Base-by-base conservation (phyloP, 2,113 vertebrate species). In the Miniopterus natalensis region DNA sequence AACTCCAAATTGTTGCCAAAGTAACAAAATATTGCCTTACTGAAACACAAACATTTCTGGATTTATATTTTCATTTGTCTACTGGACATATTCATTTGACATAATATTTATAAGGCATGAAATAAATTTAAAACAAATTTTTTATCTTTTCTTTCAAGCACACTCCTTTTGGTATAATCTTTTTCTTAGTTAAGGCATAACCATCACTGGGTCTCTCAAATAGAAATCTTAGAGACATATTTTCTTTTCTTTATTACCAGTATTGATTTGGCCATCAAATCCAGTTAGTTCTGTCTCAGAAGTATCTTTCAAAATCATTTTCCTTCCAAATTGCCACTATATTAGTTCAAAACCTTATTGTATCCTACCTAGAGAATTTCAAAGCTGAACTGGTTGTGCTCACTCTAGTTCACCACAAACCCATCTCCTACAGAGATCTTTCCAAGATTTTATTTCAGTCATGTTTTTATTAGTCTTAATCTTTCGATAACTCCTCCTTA, bases 301-400 rank as follows among this genome's bases (percentile, higher is more conserved):
- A 88, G 88, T 40, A 40, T 36, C 31, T 74, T 86, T 92, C 59
- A 83, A 75, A 92, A 66, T 83, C 2, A 88, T 77, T 81, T 88
- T 27, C n/a, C 5, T 68, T 68, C 57, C 20, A 59, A 68, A 65
- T 23, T 92, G 14, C 12, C 36, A 61, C 12, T 25, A 0, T 27
- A 36, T 71, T 88, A 70, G 4, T 88, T 61, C 21, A 92, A 68
- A 84, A 21, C 8, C 20, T 1, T 70, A 15, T 17, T 68, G 63
- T 51, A 6, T 77, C 59, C 59, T 55, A 31, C 49, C 12, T 57
- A 9, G 40, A 68, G 31, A 68, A 90, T 59, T 77, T 66, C 63
- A 55, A 23, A 71, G 17, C 36, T 8, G 84, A 17, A n/a, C 36
- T 55, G 1, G 27, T 83, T 45, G 74, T 78, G 81, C 66, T 7